Evolutionary conservation across 2,113 vertebrate genomes (phyloP).

Genomic region (Pogonocichla stellata): DNA sequence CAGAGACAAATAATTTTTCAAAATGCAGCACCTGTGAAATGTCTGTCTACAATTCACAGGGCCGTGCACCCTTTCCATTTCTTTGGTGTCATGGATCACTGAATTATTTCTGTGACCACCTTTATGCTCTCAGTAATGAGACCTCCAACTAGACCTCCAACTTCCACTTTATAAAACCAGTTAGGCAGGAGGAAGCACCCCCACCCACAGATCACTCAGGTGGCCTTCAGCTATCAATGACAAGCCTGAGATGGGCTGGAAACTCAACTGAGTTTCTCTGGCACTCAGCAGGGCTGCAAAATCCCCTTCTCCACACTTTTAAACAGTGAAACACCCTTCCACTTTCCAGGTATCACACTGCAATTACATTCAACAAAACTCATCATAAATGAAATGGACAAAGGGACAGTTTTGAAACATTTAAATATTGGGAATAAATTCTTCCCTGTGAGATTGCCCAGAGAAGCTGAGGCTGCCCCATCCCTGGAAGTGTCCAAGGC

Average conservation of each 20-base stretch:
- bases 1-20: fast-evolving
- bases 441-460: background rate
- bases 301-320: background rate
- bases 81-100: background rate
- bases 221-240: background rate
- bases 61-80: background rate
- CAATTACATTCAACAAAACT: background rate
- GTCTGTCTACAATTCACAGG: fast-evolving
- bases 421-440: background rate
- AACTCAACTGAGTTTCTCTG: background rate
- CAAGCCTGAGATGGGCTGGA: background rate
- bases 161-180: background rate
- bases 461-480: background rate
- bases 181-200: background rate
- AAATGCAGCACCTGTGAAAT: background rate
- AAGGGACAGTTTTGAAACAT: background rate
- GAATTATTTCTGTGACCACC: background rate
- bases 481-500: background rate
- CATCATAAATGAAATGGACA: fast-evolving
- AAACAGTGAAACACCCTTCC: background rate
- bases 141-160: background rate
- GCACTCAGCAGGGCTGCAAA: background rate
- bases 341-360: background rate
- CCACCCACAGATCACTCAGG: background rate
- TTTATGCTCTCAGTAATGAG: background rate